A percentile compares a stretch with the other conserved stretches of the same genome.
phyloP scores from a whole-genome alignment of 2,113 vertebrate genomes.

The Eudyptes chrysolophus region DNA sequence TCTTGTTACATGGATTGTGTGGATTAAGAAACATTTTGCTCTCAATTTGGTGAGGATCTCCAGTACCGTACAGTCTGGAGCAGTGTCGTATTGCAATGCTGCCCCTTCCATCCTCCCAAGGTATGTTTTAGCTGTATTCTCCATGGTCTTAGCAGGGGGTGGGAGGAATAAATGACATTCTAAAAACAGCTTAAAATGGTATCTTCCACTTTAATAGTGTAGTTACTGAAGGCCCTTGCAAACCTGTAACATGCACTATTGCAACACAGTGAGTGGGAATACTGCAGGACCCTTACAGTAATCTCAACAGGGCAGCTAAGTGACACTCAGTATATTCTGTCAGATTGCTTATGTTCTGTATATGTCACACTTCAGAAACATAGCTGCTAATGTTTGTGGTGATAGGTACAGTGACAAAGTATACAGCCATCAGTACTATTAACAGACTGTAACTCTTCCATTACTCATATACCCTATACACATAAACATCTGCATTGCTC shows the following conservation, averaged over 20 bases:
- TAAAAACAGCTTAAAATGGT: background rate
- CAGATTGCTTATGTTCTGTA: background rate
- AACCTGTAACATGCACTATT: background rate
- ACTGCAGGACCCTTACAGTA: background rate
- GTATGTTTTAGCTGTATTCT: background rate
- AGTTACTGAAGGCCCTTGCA: background rate
- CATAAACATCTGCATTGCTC: background rate
- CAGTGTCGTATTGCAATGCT: background rate
- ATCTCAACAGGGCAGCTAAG: background rate
- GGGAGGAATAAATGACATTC: background rate
- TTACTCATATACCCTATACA: background rate
- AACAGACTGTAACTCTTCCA: background rate
- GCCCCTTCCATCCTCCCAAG: background rate
- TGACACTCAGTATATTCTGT: background rate
- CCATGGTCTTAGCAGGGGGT: background rate
- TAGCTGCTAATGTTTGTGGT: background rate
- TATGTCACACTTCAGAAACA: background rate
- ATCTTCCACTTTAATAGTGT: background rate
- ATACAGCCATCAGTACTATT: background rate
- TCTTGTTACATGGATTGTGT: background rate
- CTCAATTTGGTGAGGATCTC: background rate
- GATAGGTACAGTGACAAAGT: background rate
- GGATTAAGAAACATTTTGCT: background rate
- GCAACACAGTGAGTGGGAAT: background rate
- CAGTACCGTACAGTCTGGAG: background rate